Percentiles rank a stretch among this genome's conserved stretches.
phyloP scores from a whole-genome alignment of 2,888 invertebrate genomes.

The Agrotis segetum region DNA sequence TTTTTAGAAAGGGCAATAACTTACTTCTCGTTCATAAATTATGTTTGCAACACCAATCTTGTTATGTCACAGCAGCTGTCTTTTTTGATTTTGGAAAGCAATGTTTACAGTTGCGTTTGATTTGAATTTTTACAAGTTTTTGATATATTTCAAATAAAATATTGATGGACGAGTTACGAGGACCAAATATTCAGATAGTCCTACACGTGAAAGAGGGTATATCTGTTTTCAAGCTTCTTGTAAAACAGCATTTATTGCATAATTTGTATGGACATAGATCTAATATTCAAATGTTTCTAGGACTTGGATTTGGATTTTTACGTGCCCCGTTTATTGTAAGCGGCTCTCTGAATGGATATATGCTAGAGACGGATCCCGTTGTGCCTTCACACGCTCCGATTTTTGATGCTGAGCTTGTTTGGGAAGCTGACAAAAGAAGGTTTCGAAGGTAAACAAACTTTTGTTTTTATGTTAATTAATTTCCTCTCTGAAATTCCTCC shows the following conservation, averaged over 20 bases:
- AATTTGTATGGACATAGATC: not conserved
- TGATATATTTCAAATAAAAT: conserved; percentile 63
- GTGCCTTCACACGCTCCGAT: conserved; percentile 91
- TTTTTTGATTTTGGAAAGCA: conserved; percentile 74
- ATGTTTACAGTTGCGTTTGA: conserved; percentile 81
- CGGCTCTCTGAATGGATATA: conserved; percentile 92
- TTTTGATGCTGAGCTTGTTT: conserved; percentile 94
- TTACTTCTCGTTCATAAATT: not conserved
- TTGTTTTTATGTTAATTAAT: conserved; percentile 32
- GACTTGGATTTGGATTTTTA: conserved; percentile 91
- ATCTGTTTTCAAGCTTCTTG: not conserved
- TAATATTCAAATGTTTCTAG: conserved; percentile 73
- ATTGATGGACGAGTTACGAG: conserved; percentile 92
- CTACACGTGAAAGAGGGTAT: conserved; percentile 93
- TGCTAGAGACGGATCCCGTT: conserved; percentile 93
- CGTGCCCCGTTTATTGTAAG: conserved; percentile 90
- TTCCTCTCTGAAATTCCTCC: not conserved
- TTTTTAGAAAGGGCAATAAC: conserved; percentile 1
- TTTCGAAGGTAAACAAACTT: conserved; percentile 90
- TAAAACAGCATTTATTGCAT: not conserved
- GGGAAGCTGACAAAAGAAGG: conserved; percentile 94
- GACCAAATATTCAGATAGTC: conserved; percentile 92
- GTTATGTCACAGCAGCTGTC: conserved; percentile 23
- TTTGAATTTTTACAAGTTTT: conserved; percentile 74
- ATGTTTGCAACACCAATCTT: conserved; percentile 32